A percentile compares a stretch with the other conserved stretches of the same genome.
phyloP scores from a whole-genome alignment of 2,888 invertebrate genomes.

The Sthenelais limicola region DNA sequence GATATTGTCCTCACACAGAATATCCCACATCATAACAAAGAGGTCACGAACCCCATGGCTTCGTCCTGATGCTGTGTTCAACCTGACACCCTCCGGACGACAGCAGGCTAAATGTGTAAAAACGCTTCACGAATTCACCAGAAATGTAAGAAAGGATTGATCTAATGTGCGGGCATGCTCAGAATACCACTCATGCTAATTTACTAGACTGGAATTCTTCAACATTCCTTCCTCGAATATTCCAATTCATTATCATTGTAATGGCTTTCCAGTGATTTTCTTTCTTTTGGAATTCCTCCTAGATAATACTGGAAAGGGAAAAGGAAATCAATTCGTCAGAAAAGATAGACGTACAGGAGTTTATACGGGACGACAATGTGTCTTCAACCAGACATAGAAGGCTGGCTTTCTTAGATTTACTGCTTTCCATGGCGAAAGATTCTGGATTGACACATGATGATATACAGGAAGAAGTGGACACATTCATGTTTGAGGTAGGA shows the following conservation, averaged over 20 bases:
- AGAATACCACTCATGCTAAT: no score
- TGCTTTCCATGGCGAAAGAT: constrained; percentile 83
- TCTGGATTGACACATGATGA: constrained; percentile 74
- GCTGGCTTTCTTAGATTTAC: constrained; percentile 88
- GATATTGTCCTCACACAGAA: constrained; percentile 75
- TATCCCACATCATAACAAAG: constrained; percentile 67
- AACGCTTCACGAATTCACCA: constrained; percentile 78
- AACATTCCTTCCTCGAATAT: no score
- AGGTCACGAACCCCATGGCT: constrained; percentile 76
- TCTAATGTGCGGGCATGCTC: no score
- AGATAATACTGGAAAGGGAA: constrained; percentile 59
- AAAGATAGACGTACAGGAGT: background rate
- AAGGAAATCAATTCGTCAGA: constrained; percentile 51
- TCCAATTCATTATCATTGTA: no score
- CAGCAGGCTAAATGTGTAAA: constrained; percentile 76
- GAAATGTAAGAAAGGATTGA: constrained; percentile 73
- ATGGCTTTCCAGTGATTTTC: no score
- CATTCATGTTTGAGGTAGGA: constrained; percentile 75
- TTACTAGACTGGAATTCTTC: no score
- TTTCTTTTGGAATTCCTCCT: no score
- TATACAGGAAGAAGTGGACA: constrained; percentile 75
- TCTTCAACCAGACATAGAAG: constrained; percentile 71
- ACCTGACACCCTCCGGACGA: constrained; percentile 76
- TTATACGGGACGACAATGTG: background rate
- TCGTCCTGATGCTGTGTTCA: constrained; percentile 76